Conservation (phyloP, 2,113 vertebrate species). For the Macrotis lagotis region DNA sequence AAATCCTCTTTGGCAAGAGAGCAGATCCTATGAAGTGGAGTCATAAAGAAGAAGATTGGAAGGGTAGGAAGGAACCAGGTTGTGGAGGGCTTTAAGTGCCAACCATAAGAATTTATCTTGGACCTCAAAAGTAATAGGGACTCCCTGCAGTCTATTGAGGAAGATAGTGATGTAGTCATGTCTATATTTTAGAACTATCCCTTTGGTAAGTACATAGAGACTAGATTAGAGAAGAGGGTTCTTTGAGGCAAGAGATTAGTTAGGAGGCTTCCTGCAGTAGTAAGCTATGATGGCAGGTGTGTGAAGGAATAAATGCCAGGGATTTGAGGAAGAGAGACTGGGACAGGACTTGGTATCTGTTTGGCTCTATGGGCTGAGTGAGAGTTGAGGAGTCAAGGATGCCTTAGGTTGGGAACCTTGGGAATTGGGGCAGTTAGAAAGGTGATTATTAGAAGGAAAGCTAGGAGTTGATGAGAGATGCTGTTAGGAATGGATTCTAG, state of each 20-base stretch:
- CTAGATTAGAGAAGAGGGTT: too few species aligned
- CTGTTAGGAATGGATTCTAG: not conserved
- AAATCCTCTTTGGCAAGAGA: not conserved
- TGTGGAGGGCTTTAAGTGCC: not conserved
- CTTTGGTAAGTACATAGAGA: not conserved
- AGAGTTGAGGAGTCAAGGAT: not conserved
- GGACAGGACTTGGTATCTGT: not conserved
- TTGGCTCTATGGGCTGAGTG: not conserved
- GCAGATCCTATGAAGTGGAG: not conserved
- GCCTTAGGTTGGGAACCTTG: not conserved
- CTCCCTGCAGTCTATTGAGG: not conserved
- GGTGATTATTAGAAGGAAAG: not conserved
- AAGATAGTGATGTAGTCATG: too few species aligned
- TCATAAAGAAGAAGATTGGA: too few species aligned
- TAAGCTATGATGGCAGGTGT: not conserved
- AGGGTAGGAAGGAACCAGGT: not conserved
- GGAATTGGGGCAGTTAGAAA: not conserved
- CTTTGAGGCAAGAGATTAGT: not conserved
- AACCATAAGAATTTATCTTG: not conserved
- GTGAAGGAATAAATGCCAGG: not conserved
- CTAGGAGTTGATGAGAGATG: not conserved
- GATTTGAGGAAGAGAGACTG: too few species aligned
- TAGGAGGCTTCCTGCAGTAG: not conserved
- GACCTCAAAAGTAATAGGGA: not conserved
- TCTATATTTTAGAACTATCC: too few species aligned